phyloP scores from a whole-genome alignment of 2,888 invertebrate genomes.

The Slavum lentiscoides region DNA sequence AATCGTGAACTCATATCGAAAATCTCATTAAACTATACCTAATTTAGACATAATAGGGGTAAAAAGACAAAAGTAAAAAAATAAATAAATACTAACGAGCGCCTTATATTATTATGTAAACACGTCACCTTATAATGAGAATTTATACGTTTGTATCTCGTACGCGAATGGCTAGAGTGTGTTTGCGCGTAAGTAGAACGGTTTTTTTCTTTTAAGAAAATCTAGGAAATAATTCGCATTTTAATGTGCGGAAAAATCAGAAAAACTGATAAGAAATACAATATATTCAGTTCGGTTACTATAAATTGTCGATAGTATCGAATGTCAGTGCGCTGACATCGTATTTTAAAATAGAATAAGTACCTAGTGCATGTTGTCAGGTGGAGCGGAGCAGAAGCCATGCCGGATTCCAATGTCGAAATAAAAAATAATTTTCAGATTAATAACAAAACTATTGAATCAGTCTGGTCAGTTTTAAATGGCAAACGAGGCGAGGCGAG shows the following conservation, averaged over 20 bases:
- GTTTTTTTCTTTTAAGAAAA: conserved; percentile 23
- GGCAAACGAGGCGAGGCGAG: no score
- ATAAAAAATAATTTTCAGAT: no score
- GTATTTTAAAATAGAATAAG: no score
- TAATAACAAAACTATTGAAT: no score
- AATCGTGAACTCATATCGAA: conserved; percentile 15
- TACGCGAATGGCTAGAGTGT: neutral
- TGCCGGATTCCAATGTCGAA: no score
- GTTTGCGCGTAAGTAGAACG: neutral
- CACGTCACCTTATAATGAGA: conserved; percentile 36
- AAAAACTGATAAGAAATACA: no score
- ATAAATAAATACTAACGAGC: conserved; percentile 19
- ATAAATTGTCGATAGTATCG: no score
- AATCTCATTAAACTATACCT: conserved; percentile 24
- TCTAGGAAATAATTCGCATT: neutral
- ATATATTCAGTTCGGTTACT: no score
- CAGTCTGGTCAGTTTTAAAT: no score
- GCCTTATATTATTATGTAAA: conserved; percentile 28
- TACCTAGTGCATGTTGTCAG: no score
- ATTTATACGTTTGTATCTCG: conserved; percentile 22
- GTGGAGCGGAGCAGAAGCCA: no score
- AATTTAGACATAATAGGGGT: conserved; percentile 35
- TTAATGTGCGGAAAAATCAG: neutral
- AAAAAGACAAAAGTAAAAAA: conserved; percentile 5
- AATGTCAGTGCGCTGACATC: no score